Base-by-base conservation (phyloP, 2,113 vertebrate genomes). In the Leptobrachium ailaonicum region DNA sequence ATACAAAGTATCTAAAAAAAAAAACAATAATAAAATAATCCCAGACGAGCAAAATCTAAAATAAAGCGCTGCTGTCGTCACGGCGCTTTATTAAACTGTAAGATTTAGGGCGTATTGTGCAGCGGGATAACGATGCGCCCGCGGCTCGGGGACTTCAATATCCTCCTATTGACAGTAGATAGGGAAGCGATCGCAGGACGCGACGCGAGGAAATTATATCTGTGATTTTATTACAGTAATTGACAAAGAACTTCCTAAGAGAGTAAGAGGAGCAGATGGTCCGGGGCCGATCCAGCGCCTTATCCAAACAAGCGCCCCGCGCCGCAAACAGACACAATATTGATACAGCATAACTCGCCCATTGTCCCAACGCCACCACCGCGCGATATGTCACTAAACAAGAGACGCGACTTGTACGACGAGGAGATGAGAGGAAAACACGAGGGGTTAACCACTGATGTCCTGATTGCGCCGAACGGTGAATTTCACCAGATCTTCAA, bases 151-250 rank as follows among this genome's bases (percentile, higher is more conserved):
- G 76, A 82, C 88, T 94, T 94, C 92, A 95, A 95, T 96, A 95
- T 94, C 88, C 89, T 88, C 82, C 86, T 96, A 94, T 97, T 97
- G 95, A 98, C 95, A 95, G 83, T 91, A 95, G 93, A 94, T 94
- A 91, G 90, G 92, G 85, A 78, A 79, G 84, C 83, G 86, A 84
- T 78, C 83, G 81, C 85, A 81, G 84, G 82, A 83, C 80, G 79
- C 66, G 80, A 89, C 82, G 88, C 85, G 87, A 95, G 96, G 94
- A 97, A 96, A 96, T 96, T 80, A 95, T 90, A 88, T 90, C 88
- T 88, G 84, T 84, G 89, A 91, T 93, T 93, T 95, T 93, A 96
- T 93, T 95, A 93, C 82, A 83, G 78, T 85, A 86, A 90, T 76
- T 80, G 83, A 88, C 85, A 88, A 88, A 87, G 84, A 75, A 60